Conservation (phyloP, 2,888 invertebrate species). For the Clanis bilineata region DNA sequence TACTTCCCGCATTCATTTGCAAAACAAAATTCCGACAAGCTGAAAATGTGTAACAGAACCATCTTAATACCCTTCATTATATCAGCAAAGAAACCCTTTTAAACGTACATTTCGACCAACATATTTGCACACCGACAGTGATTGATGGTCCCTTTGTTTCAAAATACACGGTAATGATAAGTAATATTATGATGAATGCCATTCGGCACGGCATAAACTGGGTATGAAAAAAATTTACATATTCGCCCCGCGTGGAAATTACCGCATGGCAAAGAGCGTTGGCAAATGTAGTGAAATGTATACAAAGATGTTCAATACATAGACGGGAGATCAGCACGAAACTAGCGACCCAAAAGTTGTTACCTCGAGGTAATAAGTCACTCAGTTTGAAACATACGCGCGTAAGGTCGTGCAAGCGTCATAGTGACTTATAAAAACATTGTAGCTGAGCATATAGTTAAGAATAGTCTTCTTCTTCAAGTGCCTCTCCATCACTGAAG, state of each 20-base stretch:
- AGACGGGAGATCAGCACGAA: no score
- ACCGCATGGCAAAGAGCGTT: not conserved
- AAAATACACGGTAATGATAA: constrained; percentile 50
- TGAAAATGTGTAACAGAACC: not conserved
- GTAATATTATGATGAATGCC: constrained; percentile 58
- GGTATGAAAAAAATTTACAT: constrained; percentile 2
- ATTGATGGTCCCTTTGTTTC: constrained; percentile 60
- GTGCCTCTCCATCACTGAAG: no score
- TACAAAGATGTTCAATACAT: no score
- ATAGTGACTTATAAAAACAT: no score
- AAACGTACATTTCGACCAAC: constrained; percentile 24
- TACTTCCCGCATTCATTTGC: no score
- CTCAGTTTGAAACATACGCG: no score
- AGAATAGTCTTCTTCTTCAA: no score
- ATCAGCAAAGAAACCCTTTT: constrained; percentile 37
- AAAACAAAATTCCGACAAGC: no score
- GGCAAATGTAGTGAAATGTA: not conserved
- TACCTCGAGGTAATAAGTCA: no score
- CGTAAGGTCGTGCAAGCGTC: no score
- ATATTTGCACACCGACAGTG: constrained; percentile 42
- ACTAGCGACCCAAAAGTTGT: no score
- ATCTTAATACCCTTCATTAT: constrained; percentile 13
- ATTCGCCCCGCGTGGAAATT: not conserved
- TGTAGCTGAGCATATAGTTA: no score
- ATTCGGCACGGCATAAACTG: constrained; percentile 16